Conservation (phyloP, 2,888 invertebrate genomes). For the Heliconius charithonia region DNA sequence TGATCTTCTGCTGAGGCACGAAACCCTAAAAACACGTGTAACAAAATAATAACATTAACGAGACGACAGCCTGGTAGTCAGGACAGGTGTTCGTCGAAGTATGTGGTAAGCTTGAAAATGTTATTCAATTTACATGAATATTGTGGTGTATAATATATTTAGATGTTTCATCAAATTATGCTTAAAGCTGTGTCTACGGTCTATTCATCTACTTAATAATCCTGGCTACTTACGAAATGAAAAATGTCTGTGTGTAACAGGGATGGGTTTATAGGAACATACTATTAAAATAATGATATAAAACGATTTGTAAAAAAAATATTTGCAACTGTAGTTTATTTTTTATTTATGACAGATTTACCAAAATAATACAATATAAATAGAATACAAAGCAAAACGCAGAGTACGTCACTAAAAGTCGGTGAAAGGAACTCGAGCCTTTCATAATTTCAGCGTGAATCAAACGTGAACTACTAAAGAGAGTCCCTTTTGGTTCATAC, state of each 20-base stretch:
- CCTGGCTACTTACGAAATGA: neutral
- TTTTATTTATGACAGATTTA: too few species aligned
- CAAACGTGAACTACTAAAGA: conserved; percentile 5
- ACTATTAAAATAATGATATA: too few species aligned
- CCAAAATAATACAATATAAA: neutral
- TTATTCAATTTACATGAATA: neutral
- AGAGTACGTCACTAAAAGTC: neutral
- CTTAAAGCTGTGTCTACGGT: neutral
- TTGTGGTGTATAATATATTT: neutral
- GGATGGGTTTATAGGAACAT: neutral
- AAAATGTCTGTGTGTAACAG: neutral
- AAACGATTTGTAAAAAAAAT: too few species aligned
- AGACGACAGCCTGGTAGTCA: neutral
- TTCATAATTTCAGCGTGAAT: conserved; percentile 19
- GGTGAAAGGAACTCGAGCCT: neutral
- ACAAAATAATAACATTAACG: neutral
- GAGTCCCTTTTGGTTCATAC: conserved; percentile 34
- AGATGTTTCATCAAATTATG: neutral
- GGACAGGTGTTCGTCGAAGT: neutral
- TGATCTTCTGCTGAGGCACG: too few species aligned
- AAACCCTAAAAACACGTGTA: too few species aligned
- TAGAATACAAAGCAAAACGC: neutral
- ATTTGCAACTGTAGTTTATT: too few species aligned
- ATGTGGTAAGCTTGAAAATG: neutral
- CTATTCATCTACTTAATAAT: neutral